Evolutionary conservation across 2,797 vertebrate genomes (phyloP).

Genomic region (Hybognathus amarus): DNA sequence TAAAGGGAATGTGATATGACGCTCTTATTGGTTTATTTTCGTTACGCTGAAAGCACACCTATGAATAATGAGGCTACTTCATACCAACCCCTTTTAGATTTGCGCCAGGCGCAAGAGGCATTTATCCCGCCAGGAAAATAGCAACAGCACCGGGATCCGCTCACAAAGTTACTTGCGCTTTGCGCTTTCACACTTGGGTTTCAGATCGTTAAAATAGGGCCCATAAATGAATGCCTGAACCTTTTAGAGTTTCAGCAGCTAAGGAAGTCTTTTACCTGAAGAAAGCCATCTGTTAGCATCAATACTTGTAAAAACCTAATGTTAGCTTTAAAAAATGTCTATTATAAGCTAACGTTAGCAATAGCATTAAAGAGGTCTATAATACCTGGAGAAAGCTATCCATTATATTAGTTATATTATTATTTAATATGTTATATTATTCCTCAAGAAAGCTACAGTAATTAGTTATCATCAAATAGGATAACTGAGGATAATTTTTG

Average conservation of each 20-base stretch:
- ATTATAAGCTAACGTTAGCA: not conserved
- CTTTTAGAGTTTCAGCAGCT: not conserved
- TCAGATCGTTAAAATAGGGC: no score
- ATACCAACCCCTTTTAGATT: no score
- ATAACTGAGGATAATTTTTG: not conserved
- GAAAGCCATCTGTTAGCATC: not conserved
- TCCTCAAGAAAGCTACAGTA: not conserved
- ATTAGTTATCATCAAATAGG: not conserved
- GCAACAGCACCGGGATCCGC: no score
- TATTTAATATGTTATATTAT: not conserved
- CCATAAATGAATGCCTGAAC: slow-evolving; percentile 54
- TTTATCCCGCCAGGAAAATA: no score
- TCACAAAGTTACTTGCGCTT: no score
- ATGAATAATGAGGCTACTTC: no score
- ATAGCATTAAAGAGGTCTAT: not conserved
- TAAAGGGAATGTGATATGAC: no score
- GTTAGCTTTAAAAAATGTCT: not conserved
- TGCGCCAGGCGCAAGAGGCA: no score
- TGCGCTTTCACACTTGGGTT: no score
- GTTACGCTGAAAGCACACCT: no score
- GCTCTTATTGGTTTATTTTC: no score
- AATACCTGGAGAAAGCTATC: not conserved
- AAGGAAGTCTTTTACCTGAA: not conserved
- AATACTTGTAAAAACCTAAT: not conserved
- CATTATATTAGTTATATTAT: no score